Percentiles rank a stretch among this genome's conserved stretches.
Evolutionary conservation across 2,797 vertebrate species (phyloP).

Genomic region (Sciurus carolinensis): DNA sequence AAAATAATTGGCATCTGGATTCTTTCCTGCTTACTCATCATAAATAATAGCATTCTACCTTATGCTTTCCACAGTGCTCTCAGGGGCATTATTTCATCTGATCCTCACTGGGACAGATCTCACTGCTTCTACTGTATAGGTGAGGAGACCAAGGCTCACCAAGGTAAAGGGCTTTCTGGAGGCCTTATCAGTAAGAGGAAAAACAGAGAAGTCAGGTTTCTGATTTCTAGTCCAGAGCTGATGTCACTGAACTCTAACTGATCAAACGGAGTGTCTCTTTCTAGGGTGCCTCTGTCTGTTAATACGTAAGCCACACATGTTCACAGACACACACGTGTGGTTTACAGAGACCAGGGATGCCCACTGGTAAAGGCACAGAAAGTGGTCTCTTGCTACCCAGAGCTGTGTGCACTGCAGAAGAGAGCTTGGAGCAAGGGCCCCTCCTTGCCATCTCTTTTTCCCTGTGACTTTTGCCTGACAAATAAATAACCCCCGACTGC

Average conservation of each 20-base stretch:
- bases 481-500: not conserved
- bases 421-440: not conserved
- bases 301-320: not conserved
- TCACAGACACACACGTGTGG: not conserved
- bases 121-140: not conserved
- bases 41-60: not conserved
- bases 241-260: not conserved
- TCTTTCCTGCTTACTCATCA: conserved; percentile 71
- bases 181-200: not conserved
- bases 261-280: not conserved
- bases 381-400: not conserved
- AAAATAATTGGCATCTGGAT: conserved; percentile 71
- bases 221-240: not conserved
- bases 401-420: not conserved
- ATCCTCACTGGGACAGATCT: not conserved
- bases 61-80: not conserved
- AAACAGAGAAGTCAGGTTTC: not conserved
- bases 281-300: not conserved
- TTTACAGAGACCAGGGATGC: not conserved
- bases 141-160: not conserved
- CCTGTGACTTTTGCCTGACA: conserved; percentile 14
- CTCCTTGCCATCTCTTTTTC: not conserved
- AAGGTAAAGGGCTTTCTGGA: not conserved
- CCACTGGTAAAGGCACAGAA: too few relatives aligned
- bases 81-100: not conserved